Conservation (phyloP, 2,888 invertebrate genomes). For the Papilio gigon region DNA sequence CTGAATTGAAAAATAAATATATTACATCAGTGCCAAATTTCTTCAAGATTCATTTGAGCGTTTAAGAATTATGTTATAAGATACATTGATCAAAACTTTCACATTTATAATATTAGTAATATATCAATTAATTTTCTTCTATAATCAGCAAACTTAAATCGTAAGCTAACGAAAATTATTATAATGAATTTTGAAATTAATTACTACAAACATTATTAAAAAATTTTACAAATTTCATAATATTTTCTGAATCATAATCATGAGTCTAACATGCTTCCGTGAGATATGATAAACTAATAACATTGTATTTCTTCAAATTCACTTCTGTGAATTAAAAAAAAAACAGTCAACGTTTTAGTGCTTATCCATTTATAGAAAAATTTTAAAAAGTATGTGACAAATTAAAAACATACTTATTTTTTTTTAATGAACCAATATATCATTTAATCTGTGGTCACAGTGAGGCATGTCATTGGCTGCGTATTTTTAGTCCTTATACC, state of each 20-base stretch:
- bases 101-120: too few relatives aligned
- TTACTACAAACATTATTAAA: background rate
- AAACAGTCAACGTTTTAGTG: too few relatives aligned
- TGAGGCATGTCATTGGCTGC: background rate
- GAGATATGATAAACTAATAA: background rate
- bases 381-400: background rate
- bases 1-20: too few relatives aligned
- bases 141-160: background rate
- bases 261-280: background rate
- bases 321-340: background rate
- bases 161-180: background rate
- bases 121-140: background rate
- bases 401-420: background rate
- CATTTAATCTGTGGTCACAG: background rate
- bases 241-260: background rate
- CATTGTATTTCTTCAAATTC: too few relatives aligned
- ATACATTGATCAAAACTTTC: too few relatives aligned
- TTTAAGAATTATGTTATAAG: too few relatives aligned
- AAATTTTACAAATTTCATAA: background rate
- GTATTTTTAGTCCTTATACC: too few relatives aligned
- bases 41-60: too few relatives aligned
- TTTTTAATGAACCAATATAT: background rate
- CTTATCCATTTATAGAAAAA: too few relatives aligned
- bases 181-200: background rate
- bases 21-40: too few relatives aligned